Percentiles rank a stretch among this genome's conserved stretches.
Evolutionary conservation across 2,797 vertebrate genomes (phyloP).

Genomic region (Lutjanus campechanus): DNA sequence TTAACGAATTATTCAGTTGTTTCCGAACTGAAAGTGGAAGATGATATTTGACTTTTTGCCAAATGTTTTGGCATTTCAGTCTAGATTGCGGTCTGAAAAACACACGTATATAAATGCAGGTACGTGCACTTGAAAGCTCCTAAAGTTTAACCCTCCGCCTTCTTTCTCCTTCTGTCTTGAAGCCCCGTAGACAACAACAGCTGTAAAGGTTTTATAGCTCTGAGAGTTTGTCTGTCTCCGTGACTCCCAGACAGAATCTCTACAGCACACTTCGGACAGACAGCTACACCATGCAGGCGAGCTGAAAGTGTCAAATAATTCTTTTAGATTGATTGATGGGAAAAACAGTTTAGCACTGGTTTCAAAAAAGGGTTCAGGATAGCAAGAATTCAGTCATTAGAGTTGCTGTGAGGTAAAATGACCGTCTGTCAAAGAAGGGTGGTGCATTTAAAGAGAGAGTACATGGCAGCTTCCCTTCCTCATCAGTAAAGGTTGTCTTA

Average conservation of each 20-base stretch:
- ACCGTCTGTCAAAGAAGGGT: too few relatives aligned
- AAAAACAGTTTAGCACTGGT: not conserved
- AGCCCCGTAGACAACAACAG: not conserved
- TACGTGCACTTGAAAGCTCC: not conserved
- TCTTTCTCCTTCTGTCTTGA: not conserved
- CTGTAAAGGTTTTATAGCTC: conserved; percentile 56
- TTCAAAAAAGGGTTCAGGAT: not conserved
- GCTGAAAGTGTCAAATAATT: not conserved
- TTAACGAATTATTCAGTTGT: not conserved
- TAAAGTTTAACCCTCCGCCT: conserved; percentile 14
- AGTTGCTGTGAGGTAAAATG: too few relatives aligned
- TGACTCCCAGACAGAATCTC: conserved; percentile 41
- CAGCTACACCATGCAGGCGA: not conserved
- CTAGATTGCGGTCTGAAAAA: not conserved
- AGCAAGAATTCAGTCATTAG: too few relatives aligned
- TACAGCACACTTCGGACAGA: not conserved
- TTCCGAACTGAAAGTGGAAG: not conserved
- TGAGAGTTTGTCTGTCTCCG: conserved; percentile 50
- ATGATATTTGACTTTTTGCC: not conserved
- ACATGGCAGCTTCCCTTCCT: too few relatives aligned
- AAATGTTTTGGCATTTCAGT: not conserved
- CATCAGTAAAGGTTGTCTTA: too few relatives aligned
- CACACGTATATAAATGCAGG: not conserved
- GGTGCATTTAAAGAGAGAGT: too few relatives aligned
- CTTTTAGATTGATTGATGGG: not conserved